A percentile compares a stretch with the other conserved stretches of the same genome.
Evolutionary conservation across 2,113 vertebrate genomes (phyloP).

Genomic region (Anolis carolinensis): DNA sequence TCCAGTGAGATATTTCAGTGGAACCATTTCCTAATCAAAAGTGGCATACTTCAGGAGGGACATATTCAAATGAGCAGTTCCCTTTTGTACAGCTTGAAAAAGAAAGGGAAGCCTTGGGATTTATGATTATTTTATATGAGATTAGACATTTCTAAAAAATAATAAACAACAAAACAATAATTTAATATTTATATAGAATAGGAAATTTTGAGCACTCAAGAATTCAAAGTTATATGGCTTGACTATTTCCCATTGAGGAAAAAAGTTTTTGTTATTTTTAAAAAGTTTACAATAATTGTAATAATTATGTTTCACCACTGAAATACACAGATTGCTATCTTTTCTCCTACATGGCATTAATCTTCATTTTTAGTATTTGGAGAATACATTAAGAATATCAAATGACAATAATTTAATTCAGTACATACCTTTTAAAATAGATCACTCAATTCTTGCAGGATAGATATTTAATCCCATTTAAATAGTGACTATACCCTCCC

Average conservation of each 20-base stretch:
- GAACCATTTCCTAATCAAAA: conserved; percentile 60
- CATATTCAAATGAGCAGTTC: conserved; percentile 57
- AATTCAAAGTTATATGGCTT: background rate
- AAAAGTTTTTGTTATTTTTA: background rate
- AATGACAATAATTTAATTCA: conserved; percentile 42
- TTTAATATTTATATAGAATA: background rate
- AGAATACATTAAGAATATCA: conserved; percentile 22
- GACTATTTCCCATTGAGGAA: conserved; percentile 35
- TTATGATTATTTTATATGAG: conserved; percentile 42
- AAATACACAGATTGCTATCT: conserved; percentile 5
- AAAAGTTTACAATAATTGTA: background rate
- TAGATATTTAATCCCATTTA: conserved; percentile 24
- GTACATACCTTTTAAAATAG: conserved; percentile 2
- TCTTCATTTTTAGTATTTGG: conserved; percentile 30
- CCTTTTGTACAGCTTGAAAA: conserved; percentile 32
- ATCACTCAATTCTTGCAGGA: conserved; percentile 36
- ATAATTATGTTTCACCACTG: conserved; percentile 10
- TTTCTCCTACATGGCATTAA: conserved; percentile 28
- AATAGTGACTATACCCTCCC: conserved; percentile 15
- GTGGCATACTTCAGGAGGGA: conserved; percentile 46
- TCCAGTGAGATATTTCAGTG: conserved; percentile 52
- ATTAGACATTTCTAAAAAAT: conserved; percentile 39
- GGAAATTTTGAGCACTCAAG: conserved; percentile 2
- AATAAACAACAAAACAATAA: background rate
- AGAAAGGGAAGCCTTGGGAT: conserved; percentile 31